Conservation (phyloP, 2,888 invertebrate species). For the Balanococcus diminutus region DNA sequence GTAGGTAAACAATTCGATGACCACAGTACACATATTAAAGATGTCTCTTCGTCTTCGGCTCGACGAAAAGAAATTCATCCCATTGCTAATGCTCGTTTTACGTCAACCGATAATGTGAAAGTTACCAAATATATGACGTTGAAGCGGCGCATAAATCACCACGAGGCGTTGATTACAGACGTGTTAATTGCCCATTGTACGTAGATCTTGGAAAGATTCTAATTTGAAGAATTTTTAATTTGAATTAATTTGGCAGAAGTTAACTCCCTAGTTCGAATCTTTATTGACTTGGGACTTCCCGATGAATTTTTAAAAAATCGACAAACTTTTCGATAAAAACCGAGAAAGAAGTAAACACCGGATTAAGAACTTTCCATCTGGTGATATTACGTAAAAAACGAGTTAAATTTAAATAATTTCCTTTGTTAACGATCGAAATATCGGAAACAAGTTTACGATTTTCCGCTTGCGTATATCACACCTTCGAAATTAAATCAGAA, state of each 20-base stretch:
- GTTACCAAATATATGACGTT: conserved; percentile 34
- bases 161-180: not conserved
- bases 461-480: not conserved
- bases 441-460: not conserved
- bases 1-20: not conserved
- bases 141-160: conserved; percentile 29
- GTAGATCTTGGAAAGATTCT: not conserved
- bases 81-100: conserved; percentile 6
- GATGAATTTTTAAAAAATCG: too few relatives aligned
- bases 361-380: not conserved
- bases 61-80: conserved; percentile 19
- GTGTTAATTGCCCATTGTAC: conserved; percentile 12
- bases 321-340: not conserved
- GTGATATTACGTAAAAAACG: not conserved
- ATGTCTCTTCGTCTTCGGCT: not conserved
- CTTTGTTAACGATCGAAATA: not conserved
- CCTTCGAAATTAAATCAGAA: too few relatives aligned
- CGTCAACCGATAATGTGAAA: conserved; percentile 44
- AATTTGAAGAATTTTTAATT: not conserved
- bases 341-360: not conserved
- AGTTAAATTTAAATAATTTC: not conserved
- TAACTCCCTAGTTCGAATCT: too few relatives aligned
- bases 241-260: too few relatives aligned
- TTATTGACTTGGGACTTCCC: too few relatives aligned
- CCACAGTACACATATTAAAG: not conserved